A percentile compares a stretch with the other conserved stretches of the same genome.
Evolutionary conservation across 2,888 invertebrate species (phyloP).

Genomic region (Hyposoter didymator): DNA sequence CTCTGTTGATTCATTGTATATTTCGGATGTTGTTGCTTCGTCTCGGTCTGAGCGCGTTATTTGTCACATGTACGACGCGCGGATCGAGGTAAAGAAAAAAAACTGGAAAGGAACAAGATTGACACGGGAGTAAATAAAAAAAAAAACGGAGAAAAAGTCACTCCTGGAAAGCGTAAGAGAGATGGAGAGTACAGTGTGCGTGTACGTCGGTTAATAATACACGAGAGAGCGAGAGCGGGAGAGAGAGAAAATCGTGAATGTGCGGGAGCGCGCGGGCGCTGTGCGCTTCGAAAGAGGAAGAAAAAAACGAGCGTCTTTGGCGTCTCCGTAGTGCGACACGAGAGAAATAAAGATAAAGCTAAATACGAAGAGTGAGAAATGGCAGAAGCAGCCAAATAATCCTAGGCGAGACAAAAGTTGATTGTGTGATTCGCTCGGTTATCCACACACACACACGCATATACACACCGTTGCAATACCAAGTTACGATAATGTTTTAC

Average conservation of each 20-base stretch:
- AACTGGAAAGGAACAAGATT: not conserved
- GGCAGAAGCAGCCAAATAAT: slow-evolving; percentile 22
- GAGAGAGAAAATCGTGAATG: slow-evolving; percentile 44
- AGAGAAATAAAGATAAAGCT: not conserved
- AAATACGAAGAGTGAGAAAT: not conserved
- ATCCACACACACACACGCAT: not conserved
- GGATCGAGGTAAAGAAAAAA: slow-evolving; percentile 28
- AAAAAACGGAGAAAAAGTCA: not conserved
- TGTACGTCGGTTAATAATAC: slow-evolving; percentile 49
- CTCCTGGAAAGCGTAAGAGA: slow-evolving; percentile 26
- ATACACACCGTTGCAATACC: not conserved
- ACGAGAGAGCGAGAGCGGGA: slow-evolving; percentile 7
- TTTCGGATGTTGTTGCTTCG: slow-evolving; percentile 24
- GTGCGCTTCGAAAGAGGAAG: slow-evolving; percentile 24
- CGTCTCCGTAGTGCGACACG: slow-evolving; percentile 46
- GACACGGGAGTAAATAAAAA: not conserved
- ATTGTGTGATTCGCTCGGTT: not conserved
- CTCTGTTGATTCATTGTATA: slow-evolving; percentile 33
- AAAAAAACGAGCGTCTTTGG: slow-evolving; percentile 54
- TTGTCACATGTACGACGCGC: slow-evolving; percentile 3
- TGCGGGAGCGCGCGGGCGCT: slow-evolving; percentile 55
- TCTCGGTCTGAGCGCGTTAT: slow-evolving; percentile 31
- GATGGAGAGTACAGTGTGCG: slow-evolving; percentile 36
- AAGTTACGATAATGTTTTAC: not conserved
- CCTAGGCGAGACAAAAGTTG: slow-evolving; percentile 16